Evolutionary conservation across 2,797 vertebrate genomes (phyloP).

Genomic region (Psittacula echo): DNA sequence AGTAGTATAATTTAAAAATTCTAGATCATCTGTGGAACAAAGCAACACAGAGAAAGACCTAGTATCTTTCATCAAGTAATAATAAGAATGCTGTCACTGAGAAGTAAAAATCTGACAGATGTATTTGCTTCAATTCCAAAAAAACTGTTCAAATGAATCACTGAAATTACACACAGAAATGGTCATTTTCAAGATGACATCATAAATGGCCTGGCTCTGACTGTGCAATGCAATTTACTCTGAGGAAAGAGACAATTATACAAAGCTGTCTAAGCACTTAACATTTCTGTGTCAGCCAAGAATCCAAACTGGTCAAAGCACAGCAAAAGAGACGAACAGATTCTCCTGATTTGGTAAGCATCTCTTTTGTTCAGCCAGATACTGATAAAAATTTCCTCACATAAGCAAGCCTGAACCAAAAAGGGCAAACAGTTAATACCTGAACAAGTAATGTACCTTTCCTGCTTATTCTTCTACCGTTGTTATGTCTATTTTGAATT

Average conservation of each 20-base stretch:
- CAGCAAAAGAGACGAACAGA: background rate
- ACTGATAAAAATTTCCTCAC: background rate
- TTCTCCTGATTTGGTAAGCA: background rate
- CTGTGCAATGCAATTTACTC: slow-evolving; percentile 8
- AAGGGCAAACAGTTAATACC: background rate
- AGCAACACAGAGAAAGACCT: background rate
- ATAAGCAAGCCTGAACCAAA: background rate
- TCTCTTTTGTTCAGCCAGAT: background rate
- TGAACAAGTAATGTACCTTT: background rate
- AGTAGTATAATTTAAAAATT: background rate
- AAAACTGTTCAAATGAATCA: background rate
- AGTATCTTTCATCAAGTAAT: background rate
- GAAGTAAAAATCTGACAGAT: background rate
- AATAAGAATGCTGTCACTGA: background rate
- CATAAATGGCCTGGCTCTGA: background rate
- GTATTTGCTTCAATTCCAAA: background rate
- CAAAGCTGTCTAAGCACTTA: background rate
- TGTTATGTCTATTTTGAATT: background rate
- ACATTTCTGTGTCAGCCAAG: slow-evolving; percentile 1
- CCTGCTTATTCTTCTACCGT: background rate
- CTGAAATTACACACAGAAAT: background rate
- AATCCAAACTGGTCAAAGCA: background rate
- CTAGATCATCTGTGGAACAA: background rate
- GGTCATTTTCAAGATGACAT: slow-evolving; percentile 7
- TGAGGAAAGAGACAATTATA: slow-evolving; percentile 18